Percentiles rank a stretch among this genome's conserved stretches.
phyloP scores from a whole-genome alignment of 2,888 invertebrate species.

The Netelia fuscicornis region DNA sequence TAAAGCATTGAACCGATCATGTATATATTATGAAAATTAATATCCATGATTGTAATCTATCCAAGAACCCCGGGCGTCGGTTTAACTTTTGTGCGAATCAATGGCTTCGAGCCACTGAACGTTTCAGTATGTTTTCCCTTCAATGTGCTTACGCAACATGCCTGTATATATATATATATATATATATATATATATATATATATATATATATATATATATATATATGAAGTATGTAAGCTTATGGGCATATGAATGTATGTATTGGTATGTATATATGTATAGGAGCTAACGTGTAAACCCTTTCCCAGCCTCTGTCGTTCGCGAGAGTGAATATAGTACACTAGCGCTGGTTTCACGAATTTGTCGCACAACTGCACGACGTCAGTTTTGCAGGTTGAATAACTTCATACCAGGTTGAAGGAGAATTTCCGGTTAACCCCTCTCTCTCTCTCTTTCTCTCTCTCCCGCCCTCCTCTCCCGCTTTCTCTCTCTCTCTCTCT shows the following conservation, averaged over 20 bases:
- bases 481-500: not conserved
- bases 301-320: constrained; percentile 15
- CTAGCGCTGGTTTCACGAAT: constrained; percentile 37
- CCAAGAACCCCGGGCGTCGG: constrained; percentile 33
- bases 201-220: not conserved
- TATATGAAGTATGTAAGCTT: too few species aligned
- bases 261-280: not conserved
- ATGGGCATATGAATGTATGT: too few species aligned
- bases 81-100: constrained; percentile 39
- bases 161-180: constrained; percentile 5
- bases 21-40: not conserved
- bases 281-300: constrained; percentile 10
- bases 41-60: constrained; percentile 28
- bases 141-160: not conserved
- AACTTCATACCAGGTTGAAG: constrained; percentile 23
- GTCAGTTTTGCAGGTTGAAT: constrained; percentile 55
- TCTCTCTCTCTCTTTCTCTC: not conserved
- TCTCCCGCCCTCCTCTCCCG: too few species aligned
- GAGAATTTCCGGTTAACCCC: constrained; percentile 30
- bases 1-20: too few species aligned
- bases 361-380: constrained; percentile 55
- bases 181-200: not conserved
- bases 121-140: constrained; percentile 17
- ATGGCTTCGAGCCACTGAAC: constrained; percentile 17
- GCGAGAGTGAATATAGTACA: constrained; percentile 28